A percentile compares a stretch with the other conserved stretches of the same genome.
Evolutionary conservation across 2,797 vertebrate genomes (phyloP).

Genomic region (Mormyrus proboscirostris): DNA sequence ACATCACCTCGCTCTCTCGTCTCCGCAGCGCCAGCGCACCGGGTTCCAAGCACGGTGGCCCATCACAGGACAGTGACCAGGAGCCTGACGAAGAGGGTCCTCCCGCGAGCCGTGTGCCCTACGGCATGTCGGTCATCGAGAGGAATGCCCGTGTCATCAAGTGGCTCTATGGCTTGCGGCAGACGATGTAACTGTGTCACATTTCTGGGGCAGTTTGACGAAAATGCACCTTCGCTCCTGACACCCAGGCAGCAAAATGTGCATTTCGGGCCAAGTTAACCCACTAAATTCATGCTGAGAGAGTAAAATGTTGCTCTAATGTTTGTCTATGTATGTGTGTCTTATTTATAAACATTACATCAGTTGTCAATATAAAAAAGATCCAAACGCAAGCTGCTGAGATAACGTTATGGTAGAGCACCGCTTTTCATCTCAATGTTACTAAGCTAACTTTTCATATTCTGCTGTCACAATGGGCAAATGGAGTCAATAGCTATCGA

Average conservation of each 20-base stretch:
- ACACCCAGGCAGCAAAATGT: not conserved
- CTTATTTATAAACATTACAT: not conserved
- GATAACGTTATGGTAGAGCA: not conserved
- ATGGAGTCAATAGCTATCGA: not conserved
- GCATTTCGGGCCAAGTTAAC: not conserved
- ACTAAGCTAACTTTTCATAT: not conserved
- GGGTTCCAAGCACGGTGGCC: constrained; percentile 69
- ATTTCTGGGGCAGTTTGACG: not conserved
- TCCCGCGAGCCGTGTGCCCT: constrained; percentile 58
- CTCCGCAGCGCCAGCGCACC: constrained; percentile 83
- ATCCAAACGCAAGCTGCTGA: not conserved
- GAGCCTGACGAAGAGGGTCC: constrained; percentile 50
- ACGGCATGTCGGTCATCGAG: constrained; percentile 83
- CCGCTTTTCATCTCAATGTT: not conserved
- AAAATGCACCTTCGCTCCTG: not conserved
- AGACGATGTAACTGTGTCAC: constrained; percentile 43
- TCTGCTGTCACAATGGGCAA: not conserved
- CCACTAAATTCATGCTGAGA: not conserved
- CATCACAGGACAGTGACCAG: constrained; percentile 47
- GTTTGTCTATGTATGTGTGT: not conserved
- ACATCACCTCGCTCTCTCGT: constrained; percentile 79
- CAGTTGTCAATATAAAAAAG: not conserved
- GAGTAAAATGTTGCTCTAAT: not conserved
- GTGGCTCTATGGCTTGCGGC: constrained; percentile 83
- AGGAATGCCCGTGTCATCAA: constrained; percentile 92